Conservation (phyloP, 1,140 invertebrate genomes). For the Bursaphelenchus mucronatus region DNA sequence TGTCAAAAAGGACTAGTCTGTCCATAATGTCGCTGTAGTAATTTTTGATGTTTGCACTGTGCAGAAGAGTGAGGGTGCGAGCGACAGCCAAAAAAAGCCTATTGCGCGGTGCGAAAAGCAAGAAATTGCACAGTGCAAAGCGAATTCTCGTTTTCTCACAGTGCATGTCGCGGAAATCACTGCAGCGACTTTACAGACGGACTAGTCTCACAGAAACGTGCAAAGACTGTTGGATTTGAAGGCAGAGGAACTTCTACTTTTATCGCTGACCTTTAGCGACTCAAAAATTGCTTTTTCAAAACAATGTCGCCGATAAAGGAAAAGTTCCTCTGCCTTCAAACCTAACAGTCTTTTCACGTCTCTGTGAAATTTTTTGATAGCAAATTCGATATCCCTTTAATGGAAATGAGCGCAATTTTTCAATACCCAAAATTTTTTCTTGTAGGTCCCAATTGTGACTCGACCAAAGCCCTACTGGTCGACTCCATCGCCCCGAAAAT, state of each 20-base stretch:
- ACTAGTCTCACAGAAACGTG: neutral
- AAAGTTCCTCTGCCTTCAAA: neutral
- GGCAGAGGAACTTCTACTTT: neutral
- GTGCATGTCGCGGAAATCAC: no score
- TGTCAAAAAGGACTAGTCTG: no score
- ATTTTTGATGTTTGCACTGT: no score
- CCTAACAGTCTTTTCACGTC: neutral
- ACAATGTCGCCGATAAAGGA: neutral
- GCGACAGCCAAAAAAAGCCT: no score
- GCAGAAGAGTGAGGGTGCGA: no score
- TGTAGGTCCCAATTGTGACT: slow-evolving; percentile 22
- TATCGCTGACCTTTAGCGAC: neutral
- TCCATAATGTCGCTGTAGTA: no score
- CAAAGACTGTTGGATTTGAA: neutral
- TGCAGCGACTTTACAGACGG: no score
- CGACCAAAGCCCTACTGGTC: slow-evolving; percentile 21
- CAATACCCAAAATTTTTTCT: neutral
- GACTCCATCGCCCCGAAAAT: slow-evolving; percentile 17
- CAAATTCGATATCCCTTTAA: no score
- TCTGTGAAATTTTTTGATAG: neutral
- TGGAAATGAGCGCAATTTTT: neutral
- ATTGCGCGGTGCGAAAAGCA: no score
- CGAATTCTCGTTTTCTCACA: no score
- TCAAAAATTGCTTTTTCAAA: neutral
- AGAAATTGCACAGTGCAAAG: no score